phyloP scores from a whole-genome alignment of 2,797 vertebrate species.

The Acipenser oxyrinchus region DNA sequence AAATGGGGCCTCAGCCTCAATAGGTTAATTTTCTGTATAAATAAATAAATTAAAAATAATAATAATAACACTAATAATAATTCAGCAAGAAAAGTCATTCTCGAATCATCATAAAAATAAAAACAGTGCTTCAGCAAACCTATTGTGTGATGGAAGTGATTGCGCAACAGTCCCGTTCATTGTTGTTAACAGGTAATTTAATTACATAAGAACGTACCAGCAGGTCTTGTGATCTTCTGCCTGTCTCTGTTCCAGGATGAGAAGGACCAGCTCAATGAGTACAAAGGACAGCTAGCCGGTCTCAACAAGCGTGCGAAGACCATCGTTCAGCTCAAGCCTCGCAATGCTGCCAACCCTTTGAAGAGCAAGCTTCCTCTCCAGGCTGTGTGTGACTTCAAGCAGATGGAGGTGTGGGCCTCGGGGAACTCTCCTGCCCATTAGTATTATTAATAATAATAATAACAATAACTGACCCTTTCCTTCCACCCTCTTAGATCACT shows the following conservation, averaged over 20 bases:
- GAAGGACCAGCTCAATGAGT: conserved; percentile 77
- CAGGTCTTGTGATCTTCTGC: not conserved
- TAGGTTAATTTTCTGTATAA: no score
- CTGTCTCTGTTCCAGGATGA: conserved; percentile 62
- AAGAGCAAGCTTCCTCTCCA: conserved; percentile 68
- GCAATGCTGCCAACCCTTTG: conserved; percentile 58
- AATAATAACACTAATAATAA: no score
- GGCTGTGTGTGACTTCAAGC: conserved; percentile 90
- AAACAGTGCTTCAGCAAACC: no score
- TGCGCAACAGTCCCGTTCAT: no score
- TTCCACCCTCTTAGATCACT: conserved; percentile 59
- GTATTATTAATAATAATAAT: no score
- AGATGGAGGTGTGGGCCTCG: conserved; percentile 72
- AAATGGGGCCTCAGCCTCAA: no score
- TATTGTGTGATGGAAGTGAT: no score
- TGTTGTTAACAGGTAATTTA: no score
- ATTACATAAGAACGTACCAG: no score
- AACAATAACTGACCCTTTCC: not conserved
- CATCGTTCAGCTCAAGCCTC: conserved; percentile 82
- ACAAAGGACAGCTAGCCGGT: conserved; percentile 56
- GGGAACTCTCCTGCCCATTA: conserved; percentile 13
- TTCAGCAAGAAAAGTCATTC: no score
- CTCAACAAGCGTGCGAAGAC: conserved; percentile 75
- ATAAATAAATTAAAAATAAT: no score
- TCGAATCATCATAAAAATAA: no score